Percentiles rank a stretch among this genome's conserved stretches.
phyloP scores from a whole-genome alignment of 2,797 vertebrate genomes.

The Carduelis carduelis region DNA sequence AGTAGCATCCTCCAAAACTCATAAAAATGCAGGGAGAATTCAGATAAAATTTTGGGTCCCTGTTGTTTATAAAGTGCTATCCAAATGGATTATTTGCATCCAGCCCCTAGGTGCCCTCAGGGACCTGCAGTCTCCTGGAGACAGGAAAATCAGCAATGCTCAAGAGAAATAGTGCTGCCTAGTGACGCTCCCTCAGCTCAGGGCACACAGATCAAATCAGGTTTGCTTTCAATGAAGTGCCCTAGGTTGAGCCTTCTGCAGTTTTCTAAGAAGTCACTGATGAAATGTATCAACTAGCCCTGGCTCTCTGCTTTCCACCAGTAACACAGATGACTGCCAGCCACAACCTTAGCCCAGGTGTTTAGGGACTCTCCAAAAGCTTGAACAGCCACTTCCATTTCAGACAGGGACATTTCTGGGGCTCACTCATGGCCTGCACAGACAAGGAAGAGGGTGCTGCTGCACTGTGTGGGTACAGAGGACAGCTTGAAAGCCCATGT shows the following conservation, averaged over 20 bases:
- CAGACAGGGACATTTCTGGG: not conserved
- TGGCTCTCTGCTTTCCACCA: not conserved
- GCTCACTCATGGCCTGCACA: not conserved
- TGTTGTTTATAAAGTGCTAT: not conserved
- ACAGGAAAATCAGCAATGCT: not conserved
- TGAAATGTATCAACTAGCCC: not conserved
- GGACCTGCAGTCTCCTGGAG: not conserved
- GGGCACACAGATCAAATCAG: not conserved
- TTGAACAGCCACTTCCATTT: not conserved
- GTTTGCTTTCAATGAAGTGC: not conserved
- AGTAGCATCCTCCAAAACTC: not conserved
- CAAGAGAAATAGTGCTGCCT: not conserved
- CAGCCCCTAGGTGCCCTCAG: not conserved
- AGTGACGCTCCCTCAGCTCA: not conserved
- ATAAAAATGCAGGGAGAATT: not conserved
- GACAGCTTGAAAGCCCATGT: not conserved
- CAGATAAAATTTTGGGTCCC: not conserved
- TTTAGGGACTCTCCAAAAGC: not conserved
- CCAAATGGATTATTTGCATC: not conserved
- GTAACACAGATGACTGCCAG: not conserved
- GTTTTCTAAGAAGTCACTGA: not conserved
- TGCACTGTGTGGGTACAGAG: not conserved
- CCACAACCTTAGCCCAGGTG: not conserved
- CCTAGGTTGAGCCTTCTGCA: not conserved
- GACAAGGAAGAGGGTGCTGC: accelerated